Evolutionary conservation across 2,888 invertebrate species (phyloP).

Genomic region (Mythimna lalbum): DNA sequence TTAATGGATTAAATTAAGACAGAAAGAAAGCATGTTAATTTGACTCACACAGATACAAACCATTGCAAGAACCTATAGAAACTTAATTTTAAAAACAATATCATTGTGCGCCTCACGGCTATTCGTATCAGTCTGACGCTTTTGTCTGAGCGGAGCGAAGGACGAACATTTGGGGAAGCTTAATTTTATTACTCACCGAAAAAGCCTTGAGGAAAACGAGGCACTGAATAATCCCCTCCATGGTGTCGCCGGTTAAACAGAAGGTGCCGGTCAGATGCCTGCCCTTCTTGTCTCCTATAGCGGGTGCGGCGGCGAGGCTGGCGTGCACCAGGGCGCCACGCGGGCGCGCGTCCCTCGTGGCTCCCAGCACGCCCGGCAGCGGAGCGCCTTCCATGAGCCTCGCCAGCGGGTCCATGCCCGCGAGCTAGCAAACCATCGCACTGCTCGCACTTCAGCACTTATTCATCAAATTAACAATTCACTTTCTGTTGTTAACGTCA

Average conservation of each 20-base stretch:
- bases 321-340: slow-evolving; percentile 95
- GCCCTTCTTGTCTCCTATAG: slow-evolving; percentile 93
- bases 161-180: background rate
- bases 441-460: slow-evolving; percentile 41
- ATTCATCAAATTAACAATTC: slow-evolving; percentile 16
- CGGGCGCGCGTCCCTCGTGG: slow-evolving; percentile 89
- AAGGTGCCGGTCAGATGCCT: slow-evolving; percentile 96
- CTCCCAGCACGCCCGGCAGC: slow-evolving; percentile 90
- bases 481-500: slow-evolving; percentile 31
- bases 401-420: slow-evolving; percentile 95
- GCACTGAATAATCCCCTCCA: slow-evolving; percentile 98
- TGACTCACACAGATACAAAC: background rate
- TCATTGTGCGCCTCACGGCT: too few species aligned
- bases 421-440: slow-evolving; percentile 65
- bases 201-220: slow-evolving; percentile 97
- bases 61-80: too few species aligned
- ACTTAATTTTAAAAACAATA: too few species aligned
- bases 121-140: background rate
- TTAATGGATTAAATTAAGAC: background rate
- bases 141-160: background rate
- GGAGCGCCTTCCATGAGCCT: slow-evolving; percentile 95
- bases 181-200: slow-evolving; percentile 93
- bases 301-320: slow-evolving; percentile 93
- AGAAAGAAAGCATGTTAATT: background rate
- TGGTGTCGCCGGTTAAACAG: slow-evolving; percentile 97